Conservation (phyloP, 2,113 vertebrate species). For the Stomatorhinus ivindoensis region DNA sequence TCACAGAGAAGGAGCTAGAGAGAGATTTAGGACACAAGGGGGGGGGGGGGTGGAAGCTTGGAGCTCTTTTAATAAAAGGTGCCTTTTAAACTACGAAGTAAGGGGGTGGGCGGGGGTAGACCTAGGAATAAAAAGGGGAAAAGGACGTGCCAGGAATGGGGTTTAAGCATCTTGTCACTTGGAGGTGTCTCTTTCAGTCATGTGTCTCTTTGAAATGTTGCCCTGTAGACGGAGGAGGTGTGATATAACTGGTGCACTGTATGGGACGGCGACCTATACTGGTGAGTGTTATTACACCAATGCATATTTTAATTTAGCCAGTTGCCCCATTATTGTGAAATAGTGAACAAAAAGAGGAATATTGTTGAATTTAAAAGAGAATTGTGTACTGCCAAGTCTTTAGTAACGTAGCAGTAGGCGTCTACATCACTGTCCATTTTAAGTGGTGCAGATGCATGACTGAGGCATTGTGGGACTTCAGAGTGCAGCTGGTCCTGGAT, state of each 20-base stretch:
- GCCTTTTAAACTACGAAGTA: not conserved
- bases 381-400: not conserved
- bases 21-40: conserved; percentile 13
- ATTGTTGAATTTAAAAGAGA: not conserved
- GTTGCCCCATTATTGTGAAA: not conserved
- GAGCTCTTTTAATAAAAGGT: not conserved
- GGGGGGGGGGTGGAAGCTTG: not conserved
- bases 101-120: not conserved
- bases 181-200: not conserved
- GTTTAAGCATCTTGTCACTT: not conserved
- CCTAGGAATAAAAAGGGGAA: not conserved
- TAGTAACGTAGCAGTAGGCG: not conserved
- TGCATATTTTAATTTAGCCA: not conserved
- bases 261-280: not conserved
- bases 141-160: not conserved
- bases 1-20: not conserved
- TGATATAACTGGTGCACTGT: not conserved
- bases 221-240: not conserved
- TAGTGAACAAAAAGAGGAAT: not conserved
- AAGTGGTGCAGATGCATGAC: not conserved
- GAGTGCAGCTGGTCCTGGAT: not conserved
- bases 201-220: not conserved
- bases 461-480: not conserved
- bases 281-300: not conserved
- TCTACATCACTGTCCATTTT: not conserved